These are phyloP conservation scores for Dicycla oo DNA, from an alignment of 2,888 invertebrate genomes.

Conservation along the genomic window DNA sequence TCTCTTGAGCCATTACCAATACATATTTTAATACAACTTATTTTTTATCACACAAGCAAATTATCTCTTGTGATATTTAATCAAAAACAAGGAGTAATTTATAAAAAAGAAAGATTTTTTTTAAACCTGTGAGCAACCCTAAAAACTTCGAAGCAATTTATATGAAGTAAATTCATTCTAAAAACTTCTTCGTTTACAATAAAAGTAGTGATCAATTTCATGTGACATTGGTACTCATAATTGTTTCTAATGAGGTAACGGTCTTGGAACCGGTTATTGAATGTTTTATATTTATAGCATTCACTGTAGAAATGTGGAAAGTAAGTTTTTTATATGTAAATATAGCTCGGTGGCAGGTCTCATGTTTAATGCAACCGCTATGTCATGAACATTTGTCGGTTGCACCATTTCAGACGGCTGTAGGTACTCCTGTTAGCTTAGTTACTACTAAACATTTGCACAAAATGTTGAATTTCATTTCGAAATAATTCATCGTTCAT, in stretches of 20 bases:
- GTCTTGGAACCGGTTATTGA: constrained; percentile 66
- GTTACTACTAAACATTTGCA: constrained; percentile 67
- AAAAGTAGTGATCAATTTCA: constrained; percentile 59
- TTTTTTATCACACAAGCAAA: constrained; percentile 13
- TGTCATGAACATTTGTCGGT: constrained; percentile 89
- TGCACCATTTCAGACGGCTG: constrained; percentile 81
- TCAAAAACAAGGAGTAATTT: not conserved
- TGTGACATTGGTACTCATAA: constrained; percentile 64
- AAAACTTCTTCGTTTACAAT: constrained; percentile 36
- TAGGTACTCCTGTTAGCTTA: constrained; percentile 69
- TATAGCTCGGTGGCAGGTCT: constrained; percentile 82
- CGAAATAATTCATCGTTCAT: constrained; percentile 62
- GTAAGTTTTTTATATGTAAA: constrained; percentile 82
- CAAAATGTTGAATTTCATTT: constrained; percentile 62
- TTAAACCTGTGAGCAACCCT: constrained; percentile 37
- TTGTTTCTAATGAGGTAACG: constrained; percentile 72
- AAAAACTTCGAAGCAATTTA: constrained; percentile 22
- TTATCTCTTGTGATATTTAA: not conserved
- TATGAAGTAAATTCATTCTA: constrained; percentile 35
- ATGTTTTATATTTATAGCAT: constrained; percentile 65
- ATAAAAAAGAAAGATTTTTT: not conserved
- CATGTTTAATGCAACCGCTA: constrained; percentile 87
- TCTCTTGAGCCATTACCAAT: constrained; percentile 36
- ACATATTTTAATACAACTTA: constrained; percentile 21
- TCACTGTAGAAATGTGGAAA: constrained; percentile 67